Evolutionary conservation across 2,888 invertebrate genomes (phyloP).

Genomic region (Yponomeuta sedellus): DNA sequence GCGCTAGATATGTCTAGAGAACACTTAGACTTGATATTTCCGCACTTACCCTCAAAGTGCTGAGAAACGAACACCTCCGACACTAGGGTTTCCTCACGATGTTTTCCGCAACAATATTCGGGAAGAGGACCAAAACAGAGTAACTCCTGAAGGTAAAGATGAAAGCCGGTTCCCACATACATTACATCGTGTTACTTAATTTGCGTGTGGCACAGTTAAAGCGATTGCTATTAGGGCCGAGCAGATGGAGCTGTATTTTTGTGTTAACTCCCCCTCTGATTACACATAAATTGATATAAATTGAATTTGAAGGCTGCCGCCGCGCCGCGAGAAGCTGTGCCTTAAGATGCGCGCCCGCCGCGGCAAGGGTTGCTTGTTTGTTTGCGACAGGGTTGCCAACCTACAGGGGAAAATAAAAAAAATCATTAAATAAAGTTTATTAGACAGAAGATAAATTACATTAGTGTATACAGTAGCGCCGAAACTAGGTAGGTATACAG

Average conservation of each 20-base stretch:
- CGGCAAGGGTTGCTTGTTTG: slow-evolving; percentile 58
- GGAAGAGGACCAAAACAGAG: not conserved
- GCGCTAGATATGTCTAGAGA: too few species aligned
- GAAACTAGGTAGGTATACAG: too few species aligned
- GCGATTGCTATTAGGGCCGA: slow-evolving; percentile 41
- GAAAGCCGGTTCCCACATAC: not conserved
- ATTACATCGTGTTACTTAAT: slow-evolving; percentile 28
- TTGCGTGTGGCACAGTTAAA: slow-evolving; percentile 45
- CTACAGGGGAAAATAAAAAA: not conserved
- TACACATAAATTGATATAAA: slow-evolving; percentile 74
- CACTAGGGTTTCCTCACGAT: too few species aligned
- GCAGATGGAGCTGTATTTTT: slow-evolving; percentile 64
- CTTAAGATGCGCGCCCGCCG: slow-evolving; percentile 20
- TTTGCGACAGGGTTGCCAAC: not conserved
- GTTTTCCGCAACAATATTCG: not conserved
- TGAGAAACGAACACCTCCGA: too few species aligned
- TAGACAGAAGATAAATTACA: too few species aligned
- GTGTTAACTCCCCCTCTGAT: slow-evolving; percentile 60
- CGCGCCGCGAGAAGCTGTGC: slow-evolving; percentile 39
- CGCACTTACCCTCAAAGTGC: too few species aligned
- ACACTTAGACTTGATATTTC: too few species aligned
- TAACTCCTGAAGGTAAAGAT: not conserved
- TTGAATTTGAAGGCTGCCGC: slow-evolving; percentile 71
- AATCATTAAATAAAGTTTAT: too few species aligned
- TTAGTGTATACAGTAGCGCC: too few species aligned